Evolutionary conservation across 1,140 invertebrate genomes (phyloP).

Genomic region (Trichoplusia ni): DNA sequence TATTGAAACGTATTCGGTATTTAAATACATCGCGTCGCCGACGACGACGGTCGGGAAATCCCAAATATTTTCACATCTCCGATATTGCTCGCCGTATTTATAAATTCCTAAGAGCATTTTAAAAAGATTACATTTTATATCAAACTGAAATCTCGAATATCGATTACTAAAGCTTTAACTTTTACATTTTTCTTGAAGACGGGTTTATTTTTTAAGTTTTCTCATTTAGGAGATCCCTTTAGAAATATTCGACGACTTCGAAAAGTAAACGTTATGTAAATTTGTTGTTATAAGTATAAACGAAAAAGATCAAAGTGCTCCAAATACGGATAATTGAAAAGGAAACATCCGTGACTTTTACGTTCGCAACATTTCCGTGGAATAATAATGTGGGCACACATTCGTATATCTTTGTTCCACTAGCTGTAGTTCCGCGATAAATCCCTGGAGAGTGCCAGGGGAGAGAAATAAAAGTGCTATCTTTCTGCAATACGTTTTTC

Average conservation of each 20-base stretch:
- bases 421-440: slow-evolving; percentile 35
- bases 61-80: slow-evolving; percentile 4
- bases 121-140: not conserved
- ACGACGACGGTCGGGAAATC: not conserved
- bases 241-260: too few species aligned
- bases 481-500: slow-evolving; percentile 47
- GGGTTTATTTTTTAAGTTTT: too few species aligned
- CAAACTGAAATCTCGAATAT: not conserved
- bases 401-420: slow-evolving; percentile 19
- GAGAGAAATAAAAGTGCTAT: slow-evolving; percentile 51
- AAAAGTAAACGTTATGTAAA: too few species aligned
- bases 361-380: not conserved
- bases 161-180: not conserved
- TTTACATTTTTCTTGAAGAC: too few species aligned
- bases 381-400: not conserved
- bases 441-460: slow-evolving; percentile 32
- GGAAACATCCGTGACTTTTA: not conserved
- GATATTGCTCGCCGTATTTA: not conserved
- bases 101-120: not conserved
- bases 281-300: too few species aligned
- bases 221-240: too few species aligned
- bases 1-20: slow-evolving; percentile 6
- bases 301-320: too few species aligned
- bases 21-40: not conserved
- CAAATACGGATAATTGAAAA: too few species aligned